Base-by-base conservation (phyloP, 1,140 invertebrate species). In the Ephestia elutella region DNA sequence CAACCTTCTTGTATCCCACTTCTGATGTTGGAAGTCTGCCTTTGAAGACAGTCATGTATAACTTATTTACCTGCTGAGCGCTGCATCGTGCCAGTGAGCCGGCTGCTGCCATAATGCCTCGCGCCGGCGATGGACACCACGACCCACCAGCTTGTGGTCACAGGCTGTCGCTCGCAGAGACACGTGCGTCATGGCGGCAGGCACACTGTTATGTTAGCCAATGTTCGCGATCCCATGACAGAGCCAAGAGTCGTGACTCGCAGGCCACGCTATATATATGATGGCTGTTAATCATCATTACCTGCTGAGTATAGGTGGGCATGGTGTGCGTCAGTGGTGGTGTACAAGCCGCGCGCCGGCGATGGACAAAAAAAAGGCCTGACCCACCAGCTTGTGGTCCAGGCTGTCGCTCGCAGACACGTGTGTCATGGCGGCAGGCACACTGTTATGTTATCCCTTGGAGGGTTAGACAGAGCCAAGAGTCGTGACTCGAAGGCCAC, bases 151-250 rank as follows among this genome's bases (percentile, higher is more conserved):
- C 62, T 87, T 82, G 63, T 86, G 78, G 10, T 72, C 68, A n/a
- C 20, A 80, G 63, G 63, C 72, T 68, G 57, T 82, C 86, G n/a
- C 80, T 80, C 53, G 85, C 80, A 13, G 86, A n/a, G n/a, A 78
- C 53, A 63, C 70, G 62, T 92, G 92, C n/a, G 91, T 91, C 90
- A 91, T 91, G 63, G 90, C 90, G 9, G 92, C 93, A 44, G 93
- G 92, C 49, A 92, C 92, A 71, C 93, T 94, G 73, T 94, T 94
- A n/a, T n/a, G n/a, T n/a, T n/a, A n/a, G n/a, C n/a, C n/a, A n/a
- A n/a, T n/a, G n/a, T n/a, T n/a, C n/a, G n/a, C n/a, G n/a, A n/a
- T n/a, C n/a, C n/a, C n/a, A n/a, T n/a, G n/a, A n/a, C n/a, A n/a
- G n/a, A n/a, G n/a, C n/a, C n/a, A n/a, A n/a, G n/a, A n/a, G n/a